phyloP scores from a whole-genome alignment of 1,140 invertebrate genomes.

The Calliopsis andreniformis region DNA sequence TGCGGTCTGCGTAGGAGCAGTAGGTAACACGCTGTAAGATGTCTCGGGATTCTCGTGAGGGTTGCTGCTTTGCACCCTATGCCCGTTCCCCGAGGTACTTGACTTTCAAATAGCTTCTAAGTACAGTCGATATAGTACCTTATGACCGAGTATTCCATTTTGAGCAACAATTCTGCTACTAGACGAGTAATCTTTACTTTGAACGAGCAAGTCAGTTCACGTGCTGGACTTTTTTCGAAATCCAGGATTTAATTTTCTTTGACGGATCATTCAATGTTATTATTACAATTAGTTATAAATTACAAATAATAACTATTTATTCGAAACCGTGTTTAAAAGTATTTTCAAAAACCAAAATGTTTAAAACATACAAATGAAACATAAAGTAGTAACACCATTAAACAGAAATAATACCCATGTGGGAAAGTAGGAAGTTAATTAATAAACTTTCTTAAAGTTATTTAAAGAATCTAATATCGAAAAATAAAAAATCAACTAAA shows the following conservation, averaged over 20 bases:
- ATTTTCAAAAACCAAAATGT: too few relatives aligned
- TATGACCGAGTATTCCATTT: conserved; percentile 72
- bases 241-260: conserved; percentile 1
- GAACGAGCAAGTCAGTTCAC: conserved; percentile 63
- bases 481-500: too few relatives aligned
- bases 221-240: conserved; percentile 53
- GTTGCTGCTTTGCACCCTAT: not conserved
- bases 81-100: conserved; percentile 56
- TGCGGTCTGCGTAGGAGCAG: conserved; percentile 57
- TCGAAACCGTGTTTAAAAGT: too few relatives aligned
- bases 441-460: too few relatives aligned
- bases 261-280: not conserved
- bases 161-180: conserved; percentile 65
- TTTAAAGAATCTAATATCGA: too few relatives aligned
- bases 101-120: conserved; percentile 72
- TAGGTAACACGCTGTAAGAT: conserved; percentile 60
- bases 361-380: too few relatives aligned
- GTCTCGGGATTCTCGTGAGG: conserved; percentile 67
- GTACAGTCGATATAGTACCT: conserved; percentile 59
- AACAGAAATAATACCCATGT: too few relatives aligned
- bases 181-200: conserved; percentile 63
- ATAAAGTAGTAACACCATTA: too few relatives aligned
- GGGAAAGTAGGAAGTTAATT: too few relatives aligned
- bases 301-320: too few relatives aligned
- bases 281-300: not conserved